These are phyloP conservation scores for Hylaeus anthracinus DNA, from an alignment of 1,140 invertebrate species.

Conservation along the genomic window DNA sequence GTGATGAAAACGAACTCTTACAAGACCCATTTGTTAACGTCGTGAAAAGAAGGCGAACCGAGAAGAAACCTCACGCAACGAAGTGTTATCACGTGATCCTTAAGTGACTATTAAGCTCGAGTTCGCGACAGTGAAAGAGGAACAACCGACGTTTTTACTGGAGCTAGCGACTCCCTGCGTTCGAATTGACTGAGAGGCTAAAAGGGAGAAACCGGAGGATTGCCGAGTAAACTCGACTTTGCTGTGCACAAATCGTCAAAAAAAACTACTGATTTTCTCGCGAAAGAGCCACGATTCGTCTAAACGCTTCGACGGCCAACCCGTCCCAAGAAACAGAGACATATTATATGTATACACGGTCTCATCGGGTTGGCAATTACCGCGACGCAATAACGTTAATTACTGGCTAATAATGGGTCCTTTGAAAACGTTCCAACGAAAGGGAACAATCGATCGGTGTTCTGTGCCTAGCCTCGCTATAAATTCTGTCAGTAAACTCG, in stretches of 20 bases:
- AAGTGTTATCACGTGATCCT: conserved; percentile 36
- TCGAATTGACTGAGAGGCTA: conserved; percentile 13
- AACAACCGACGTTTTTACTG: conserved; percentile 15
- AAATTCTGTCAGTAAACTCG: too few relatives aligned
- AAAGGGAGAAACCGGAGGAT: background rate
- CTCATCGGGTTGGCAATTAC: conserved; percentile 5
- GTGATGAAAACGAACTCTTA: background rate
- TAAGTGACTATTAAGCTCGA: conserved; percentile 53
- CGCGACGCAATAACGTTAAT: conserved; percentile 17
- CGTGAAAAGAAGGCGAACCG: too few relatives aligned
- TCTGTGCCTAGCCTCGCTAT: too few relatives aligned
- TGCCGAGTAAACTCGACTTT: background rate
- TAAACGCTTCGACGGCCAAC: too few relatives aligned
- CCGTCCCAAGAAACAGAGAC: conserved; percentile 4
- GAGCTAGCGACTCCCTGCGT: conserved; percentile 33
- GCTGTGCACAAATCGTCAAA: background rate
- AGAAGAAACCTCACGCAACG: conserved; percentile 22
- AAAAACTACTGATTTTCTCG: background rate
- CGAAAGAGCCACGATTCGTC: background rate
- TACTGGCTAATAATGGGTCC: background rate
- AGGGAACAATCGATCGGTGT: background rate
- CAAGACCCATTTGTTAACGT: too few relatives aligned
- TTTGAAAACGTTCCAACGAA: conserved; percentile 8
- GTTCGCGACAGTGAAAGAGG: conserved; percentile 6
- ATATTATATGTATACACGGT: too few relatives aligned